Evolutionary conservation across 1,140 invertebrate genomes (phyloP).

Genomic region (Euglossa dilemma): DNA sequence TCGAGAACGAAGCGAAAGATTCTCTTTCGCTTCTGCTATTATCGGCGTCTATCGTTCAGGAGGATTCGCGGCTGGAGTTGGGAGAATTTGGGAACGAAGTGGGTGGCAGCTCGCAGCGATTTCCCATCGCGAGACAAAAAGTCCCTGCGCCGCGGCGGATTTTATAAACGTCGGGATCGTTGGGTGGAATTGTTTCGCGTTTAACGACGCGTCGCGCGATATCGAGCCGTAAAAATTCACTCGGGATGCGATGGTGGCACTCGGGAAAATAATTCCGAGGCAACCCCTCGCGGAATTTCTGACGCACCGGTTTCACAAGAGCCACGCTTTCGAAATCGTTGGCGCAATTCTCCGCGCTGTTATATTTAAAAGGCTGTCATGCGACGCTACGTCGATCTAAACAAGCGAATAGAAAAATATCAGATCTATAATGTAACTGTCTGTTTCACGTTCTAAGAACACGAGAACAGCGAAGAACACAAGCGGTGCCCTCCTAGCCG

Average conservation of each 20-base stretch:
- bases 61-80: too few relatives aligned
- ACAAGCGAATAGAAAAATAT: conserved; percentile 49
- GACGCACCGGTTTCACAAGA: neutral
- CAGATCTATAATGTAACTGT: conserved; percentile 3
- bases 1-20: too few relatives aligned
- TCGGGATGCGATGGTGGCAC: neutral
- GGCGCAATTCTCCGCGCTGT: neutral
- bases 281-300: neutral
- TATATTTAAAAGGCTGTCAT: conserved; percentile 26
- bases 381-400: conserved; percentile 8
- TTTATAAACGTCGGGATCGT: too few relatives aligned
- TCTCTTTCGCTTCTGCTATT: too few relatives aligned
- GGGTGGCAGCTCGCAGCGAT: neutral
- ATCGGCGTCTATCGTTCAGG: too few relatives aligned
- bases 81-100: too few relatives aligned
- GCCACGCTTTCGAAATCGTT: neutral
- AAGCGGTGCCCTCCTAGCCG: neutral
- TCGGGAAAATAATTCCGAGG: neutral
- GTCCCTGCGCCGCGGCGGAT: too few relatives aligned
- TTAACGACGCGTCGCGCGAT: neutral
- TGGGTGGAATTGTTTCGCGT: neutral
- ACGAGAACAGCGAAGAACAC: conserved; percentile 11
- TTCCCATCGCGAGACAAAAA: too few relatives aligned
- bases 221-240: neutral
- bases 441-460: conserved; percentile 1